A percentile compares a stretch with the other conserved stretches of the same genome.
Conservation (phyloP, 2,113 vertebrate species). For the Rousettus leschenaultii region DNA sequence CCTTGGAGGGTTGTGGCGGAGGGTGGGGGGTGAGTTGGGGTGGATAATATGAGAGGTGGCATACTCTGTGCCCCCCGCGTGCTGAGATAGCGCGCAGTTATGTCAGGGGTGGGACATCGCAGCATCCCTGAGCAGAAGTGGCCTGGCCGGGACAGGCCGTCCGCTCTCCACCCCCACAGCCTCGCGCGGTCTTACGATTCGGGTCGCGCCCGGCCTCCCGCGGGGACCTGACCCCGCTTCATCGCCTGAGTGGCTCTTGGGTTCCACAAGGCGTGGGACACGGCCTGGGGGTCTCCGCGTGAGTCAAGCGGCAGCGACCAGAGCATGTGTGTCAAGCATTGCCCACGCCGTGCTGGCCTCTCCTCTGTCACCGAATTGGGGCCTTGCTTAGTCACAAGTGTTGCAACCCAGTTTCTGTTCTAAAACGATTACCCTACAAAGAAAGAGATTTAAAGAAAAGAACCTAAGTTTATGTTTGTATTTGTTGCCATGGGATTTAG, state of each 20-base stretch:
- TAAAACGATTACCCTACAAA: constrained; percentile 65
- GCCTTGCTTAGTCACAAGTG: constrained; percentile 66
- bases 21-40: too few species aligned
- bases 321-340: background rate
- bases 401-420: constrained; percentile 70
- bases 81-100: background rate
- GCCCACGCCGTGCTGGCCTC: background rate
- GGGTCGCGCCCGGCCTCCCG: background rate
- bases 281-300: constrained; percentile 43
- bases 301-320: background rate
- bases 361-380: constrained; percentile 10
- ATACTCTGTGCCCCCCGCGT: rapidly evolving
- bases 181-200: rapidly evolving
- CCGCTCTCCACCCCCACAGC: background rate
- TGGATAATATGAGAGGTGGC: background rate
- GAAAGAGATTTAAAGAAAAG: constrained; percentile 58
- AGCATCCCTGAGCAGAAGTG: too few species aligned
- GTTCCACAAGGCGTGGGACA: background rate
- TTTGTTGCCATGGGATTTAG: constrained; percentile 80
- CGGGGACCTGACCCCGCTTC: background rate
- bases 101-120: too few species aligned
- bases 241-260: rapidly evolving
- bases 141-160: background rate
- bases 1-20: background rate
- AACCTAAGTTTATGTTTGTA: constrained; percentile 74